Evolutionary conservation across 1,140 invertebrate species (phyloP).

Genomic region (Holotrichia oblita): DNA sequence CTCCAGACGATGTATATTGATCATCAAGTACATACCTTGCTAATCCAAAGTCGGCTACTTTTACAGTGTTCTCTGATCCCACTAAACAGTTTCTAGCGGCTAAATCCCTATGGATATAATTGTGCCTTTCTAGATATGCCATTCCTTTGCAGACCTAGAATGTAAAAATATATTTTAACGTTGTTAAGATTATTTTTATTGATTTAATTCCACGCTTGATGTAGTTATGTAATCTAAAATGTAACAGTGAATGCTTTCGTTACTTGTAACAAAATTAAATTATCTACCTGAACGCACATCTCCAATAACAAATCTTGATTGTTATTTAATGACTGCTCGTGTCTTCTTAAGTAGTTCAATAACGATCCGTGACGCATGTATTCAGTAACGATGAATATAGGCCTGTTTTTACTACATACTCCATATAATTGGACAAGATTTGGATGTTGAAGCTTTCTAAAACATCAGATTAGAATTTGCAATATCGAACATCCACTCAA

Average conservation of each 20-base stretch:
- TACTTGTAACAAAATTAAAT: too few relatives aligned
- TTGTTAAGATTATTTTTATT: too few relatives aligned
- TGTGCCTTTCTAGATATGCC: constrained; percentile 94
- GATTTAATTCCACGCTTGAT: too few relatives aligned
- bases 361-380: constrained; percentile 95
- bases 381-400: constrained; percentile 96
- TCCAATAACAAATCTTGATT: constrained; percentile 87
- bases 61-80: constrained; percentile 91
- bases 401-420: constrained; percentile 92
- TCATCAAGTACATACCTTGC: constrained; percentile 95
- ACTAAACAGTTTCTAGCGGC: constrained; percentile 96
- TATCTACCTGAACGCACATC: constrained; percentile 90
- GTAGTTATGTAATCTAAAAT: too few relatives aligned
- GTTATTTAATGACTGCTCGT: constrained; percentile 79
- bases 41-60: constrained; percentile 95
- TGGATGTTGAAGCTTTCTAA: constrained; percentile 90
- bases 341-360: constrained; percentile 87
- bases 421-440: constrained; percentile 97
- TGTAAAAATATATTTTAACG: not conserved
- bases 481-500: too few relatives aligned
- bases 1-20: constrained; percentile 94
- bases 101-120: constrained; percentile 96
- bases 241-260: too few relatives aligned
- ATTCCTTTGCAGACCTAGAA: constrained; percentile 90
- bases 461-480: constrained; percentile 52